Conservation (phyloP, 2,797 vertebrate species). For the Myripristis murdjan region DNA sequence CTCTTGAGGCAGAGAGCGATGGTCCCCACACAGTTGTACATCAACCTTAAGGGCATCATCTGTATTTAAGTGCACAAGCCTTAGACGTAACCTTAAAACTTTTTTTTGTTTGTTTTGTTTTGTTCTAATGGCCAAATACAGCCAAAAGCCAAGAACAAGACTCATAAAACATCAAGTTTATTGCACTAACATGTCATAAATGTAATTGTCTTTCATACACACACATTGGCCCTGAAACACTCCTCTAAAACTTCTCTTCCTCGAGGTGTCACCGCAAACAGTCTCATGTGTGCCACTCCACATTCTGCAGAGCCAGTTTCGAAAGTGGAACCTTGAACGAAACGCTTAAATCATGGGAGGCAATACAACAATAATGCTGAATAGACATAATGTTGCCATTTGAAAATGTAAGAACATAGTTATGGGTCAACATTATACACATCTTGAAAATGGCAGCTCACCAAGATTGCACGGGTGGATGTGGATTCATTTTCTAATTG, state of each 20-base stretch:
- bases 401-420: neutral
- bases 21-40: slow-evolving; percentile 44
- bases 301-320: slow-evolving; percentile 33
- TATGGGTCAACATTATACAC: slow-evolving; percentile 11
- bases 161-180: slow-evolving; percentile 70
- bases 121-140: slow-evolving; percentile 51
- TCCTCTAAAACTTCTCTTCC: slow-evolving; percentile 47
- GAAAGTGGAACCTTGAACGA: slow-evolving; percentile 42
- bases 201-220: slow-evolving; percentile 55
- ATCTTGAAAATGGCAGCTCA: neutral
- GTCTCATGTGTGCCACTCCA: slow-evolving; percentile 59
- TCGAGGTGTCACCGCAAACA: slow-evolving; percentile 41
- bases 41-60: slow-evolving; percentile 52
- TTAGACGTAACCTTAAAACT: slow-evolving; percentile 60
- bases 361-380: slow-evolving; percentile 14
- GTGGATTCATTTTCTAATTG: slow-evolving; percentile 35
- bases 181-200: slow-evolving; percentile 73
- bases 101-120: slow-evolving; percentile 42
- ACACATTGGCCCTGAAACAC: slow-evolving; percentile 44
- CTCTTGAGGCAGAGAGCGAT: slow-evolving; percentile 35
- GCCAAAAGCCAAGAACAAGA: slow-evolving; percentile 46
- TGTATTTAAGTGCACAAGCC: slow-evolving; percentile 46
- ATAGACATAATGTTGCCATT: slow-evolving; percentile 10
- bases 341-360: slow-evolving; percentile 55
- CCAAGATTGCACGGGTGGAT: neutral